These are phyloP conservation scores for Ips nitidus DNA, from an alignment of 1,140 invertebrate genomes.

Conservation along the genomic window DNA sequence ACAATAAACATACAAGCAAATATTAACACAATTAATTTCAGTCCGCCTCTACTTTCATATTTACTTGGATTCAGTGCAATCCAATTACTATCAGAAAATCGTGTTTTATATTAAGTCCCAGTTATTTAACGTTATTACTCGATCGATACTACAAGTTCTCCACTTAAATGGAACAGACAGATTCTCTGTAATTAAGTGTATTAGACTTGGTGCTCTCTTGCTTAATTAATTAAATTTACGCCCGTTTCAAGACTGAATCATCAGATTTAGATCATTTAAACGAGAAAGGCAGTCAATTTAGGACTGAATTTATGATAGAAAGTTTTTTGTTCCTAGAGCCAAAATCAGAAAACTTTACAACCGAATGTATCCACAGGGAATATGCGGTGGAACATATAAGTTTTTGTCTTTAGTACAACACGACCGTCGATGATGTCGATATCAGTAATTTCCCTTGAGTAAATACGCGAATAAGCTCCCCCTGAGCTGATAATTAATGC, in stretches of 20 bases:
- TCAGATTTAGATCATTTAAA: constrained; percentile 5
- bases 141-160: constrained; percentile 16
- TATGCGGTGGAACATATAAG: background rate
- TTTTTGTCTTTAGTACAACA: background rate
- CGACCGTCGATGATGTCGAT: constrained; percentile 4
- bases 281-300: constrained; percentile 11
- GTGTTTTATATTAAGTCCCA: constrained; percentile 1
- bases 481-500: constrained; percentile 9
- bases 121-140: constrained; percentile 12
- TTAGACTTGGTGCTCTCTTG: constrained; percentile 15
- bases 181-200: constrained; percentile 15
- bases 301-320: constrained; percentile 4
- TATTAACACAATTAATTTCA: constrained; percentile 5
- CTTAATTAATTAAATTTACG: constrained; percentile 18
- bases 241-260: constrained; percentile 1
- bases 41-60: background rate
- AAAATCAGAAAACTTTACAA: constrained; percentile 14
- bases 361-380: background rate
- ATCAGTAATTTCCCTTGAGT: constrained; percentile 9
- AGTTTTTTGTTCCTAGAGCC: constrained; percentile 3
- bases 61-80: background rate
- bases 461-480: background rate
- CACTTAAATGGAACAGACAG: constrained; percentile 9
- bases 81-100: background rate
- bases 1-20: background rate